Evolutionary conservation across 30 jellyfish, hydroid and myxozoan species (phyloP).

Genomic region (Turritopsis rubra): DNA sequence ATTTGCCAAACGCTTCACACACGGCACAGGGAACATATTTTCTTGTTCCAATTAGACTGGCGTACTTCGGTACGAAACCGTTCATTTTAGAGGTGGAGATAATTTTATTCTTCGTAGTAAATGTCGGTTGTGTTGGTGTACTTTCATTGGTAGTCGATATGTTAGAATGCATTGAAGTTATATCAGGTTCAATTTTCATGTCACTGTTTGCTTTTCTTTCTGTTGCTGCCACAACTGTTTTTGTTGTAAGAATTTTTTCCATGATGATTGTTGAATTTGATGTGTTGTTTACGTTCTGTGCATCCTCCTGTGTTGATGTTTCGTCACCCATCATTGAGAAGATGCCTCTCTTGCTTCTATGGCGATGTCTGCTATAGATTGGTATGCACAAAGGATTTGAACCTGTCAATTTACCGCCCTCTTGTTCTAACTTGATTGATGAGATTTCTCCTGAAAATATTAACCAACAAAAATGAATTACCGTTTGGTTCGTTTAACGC

Average conservation of each 20-base stretch:
- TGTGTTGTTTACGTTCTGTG: background rate
- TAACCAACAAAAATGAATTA: too few relatives aligned
- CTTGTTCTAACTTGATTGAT: background rate
- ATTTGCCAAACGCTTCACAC: constrained; percentile 15
- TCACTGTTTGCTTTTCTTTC: too few relatives aligned
- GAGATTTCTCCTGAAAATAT: background rate
- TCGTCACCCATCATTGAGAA: background rate
- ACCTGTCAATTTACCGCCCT: constrained; percentile 1
- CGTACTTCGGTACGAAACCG: background rate
- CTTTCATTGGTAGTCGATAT: background rate
- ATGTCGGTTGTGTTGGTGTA: background rate
- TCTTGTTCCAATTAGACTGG: constrained; percentile 32
- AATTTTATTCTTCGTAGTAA: background rate
- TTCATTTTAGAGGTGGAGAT: background rate
- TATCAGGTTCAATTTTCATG: too few relatives aligned
- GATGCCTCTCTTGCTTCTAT: background rate
- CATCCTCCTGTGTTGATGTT: background rate
- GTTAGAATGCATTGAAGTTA: too few relatives aligned
- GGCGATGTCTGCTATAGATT: background rate
- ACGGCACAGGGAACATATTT: constrained; percentile 48
- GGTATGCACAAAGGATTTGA: constrained; percentile 29
- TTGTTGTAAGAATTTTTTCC: background rate
- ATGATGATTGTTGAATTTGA: too few relatives aligned
- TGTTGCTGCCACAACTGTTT: background rate
- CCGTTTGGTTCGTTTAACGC: too few relatives aligned